Conservation (phyloP, 53 echinoderm and acorn worm genomes). For the Pentamera pediparva region DNA sequence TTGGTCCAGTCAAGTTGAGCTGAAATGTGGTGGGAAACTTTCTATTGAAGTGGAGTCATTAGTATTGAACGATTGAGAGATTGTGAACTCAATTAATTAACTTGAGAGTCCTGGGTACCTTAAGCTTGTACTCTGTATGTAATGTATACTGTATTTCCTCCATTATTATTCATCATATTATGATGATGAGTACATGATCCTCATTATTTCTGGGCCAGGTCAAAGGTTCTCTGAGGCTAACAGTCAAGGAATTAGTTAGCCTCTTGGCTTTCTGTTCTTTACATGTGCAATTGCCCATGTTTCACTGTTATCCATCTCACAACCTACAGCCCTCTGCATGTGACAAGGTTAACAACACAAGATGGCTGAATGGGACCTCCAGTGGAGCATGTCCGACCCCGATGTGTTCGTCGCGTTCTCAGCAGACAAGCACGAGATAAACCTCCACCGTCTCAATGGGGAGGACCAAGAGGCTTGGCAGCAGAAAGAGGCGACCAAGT, state of each 20-base stretch:
- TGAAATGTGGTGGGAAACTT: too few relatives aligned
- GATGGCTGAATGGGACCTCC: slow-evolving; percentile 62
- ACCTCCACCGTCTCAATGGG: slow-evolving; percentile 37
- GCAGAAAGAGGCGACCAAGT: slow-evolving; percentile 43
- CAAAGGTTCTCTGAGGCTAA: too few relatives aligned
- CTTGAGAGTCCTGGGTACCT: too few relatives aligned
- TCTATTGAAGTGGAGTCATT: too few relatives aligned
- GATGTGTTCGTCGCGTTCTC: slow-evolving; percentile 60
- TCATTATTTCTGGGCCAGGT: neutral
- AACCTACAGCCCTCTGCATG: neutral
- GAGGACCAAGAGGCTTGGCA: slow-evolving; percentile 28
- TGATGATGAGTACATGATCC: neutral
- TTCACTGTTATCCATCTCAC: neutral
- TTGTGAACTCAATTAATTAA: too few relatives aligned
- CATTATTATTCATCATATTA: too few relatives aligned
- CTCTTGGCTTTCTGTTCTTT: neutral
- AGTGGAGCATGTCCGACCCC: slow-evolving; percentile 59
- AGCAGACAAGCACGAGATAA: slow-evolving; percentile 52
- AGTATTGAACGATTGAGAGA: too few relatives aligned
- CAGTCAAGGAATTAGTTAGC: neutral
- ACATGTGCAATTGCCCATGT: neutral
- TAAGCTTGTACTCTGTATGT: too few relatives aligned
- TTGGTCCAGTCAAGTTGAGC: too few relatives aligned
- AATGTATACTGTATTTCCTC: too few relatives aligned
- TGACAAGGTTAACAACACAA: neutral